A percentile compares a stretch with the other conserved stretches of the same genome.
These are phyloP conservation scores for Electrophaes corylata DNA, from an alignment of 2,888 invertebrate genomes.

Conservation along the genomic window DNA sequence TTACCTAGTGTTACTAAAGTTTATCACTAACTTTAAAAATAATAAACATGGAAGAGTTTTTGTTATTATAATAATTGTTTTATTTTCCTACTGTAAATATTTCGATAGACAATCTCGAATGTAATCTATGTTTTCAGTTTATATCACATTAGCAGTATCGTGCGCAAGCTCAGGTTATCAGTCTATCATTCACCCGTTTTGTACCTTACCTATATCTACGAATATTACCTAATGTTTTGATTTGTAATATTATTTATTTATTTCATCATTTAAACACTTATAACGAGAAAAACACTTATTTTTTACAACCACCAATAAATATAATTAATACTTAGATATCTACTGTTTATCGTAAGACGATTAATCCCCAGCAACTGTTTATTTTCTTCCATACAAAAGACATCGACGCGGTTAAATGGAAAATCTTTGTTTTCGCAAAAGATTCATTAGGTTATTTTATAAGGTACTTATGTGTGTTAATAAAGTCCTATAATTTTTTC, in stretches of 20 bases:
- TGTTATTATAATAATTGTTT: not conserved
- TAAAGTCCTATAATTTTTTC: too few relatives aligned
- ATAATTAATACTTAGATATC: too few relatives aligned
- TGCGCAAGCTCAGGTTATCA: not conserved
- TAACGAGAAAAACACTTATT: not conserved
- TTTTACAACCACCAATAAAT: too few relatives aligned
- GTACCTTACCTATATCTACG: too few relatives aligned
- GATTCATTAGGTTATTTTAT: too few relatives aligned
- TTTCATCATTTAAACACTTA: not conserved
- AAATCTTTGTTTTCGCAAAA: not conserved
- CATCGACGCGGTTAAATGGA: conserved; percentile 2
- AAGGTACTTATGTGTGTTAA: too few relatives aligned
- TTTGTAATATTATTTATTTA: not conserved
- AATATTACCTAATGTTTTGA: not conserved
- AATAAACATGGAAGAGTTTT: not conserved
- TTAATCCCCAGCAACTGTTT: too few relatives aligned
- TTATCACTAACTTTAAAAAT: not conserved
- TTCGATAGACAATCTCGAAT: not conserved
- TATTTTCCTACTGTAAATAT: not conserved
- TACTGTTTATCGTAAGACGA: too few relatives aligned
- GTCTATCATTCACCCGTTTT: too few relatives aligned
- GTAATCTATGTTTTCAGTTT: not conserved
- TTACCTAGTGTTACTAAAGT: too few relatives aligned
- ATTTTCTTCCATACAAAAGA: not conserved
- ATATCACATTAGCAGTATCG: not conserved